These are phyloP conservation scores for Pan troglodytes DNA, from an alignment of 2,113 vertebrate genomes.

Conservation along the genomic window DNA sequence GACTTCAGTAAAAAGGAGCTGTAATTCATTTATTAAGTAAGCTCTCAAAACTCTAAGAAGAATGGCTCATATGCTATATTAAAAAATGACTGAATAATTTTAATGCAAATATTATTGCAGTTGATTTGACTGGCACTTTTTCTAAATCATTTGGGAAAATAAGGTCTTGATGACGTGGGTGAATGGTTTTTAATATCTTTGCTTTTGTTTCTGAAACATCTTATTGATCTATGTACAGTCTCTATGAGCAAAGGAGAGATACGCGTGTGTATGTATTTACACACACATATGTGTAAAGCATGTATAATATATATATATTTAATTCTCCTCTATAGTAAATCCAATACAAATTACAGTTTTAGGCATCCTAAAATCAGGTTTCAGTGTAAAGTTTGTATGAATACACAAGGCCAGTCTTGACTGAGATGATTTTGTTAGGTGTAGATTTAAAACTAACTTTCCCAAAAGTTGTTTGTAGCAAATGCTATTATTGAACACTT, in stretches of 20 bases:
- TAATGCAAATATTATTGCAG: background rate
- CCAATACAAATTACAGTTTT: background rate
- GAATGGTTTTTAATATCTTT: background rate
- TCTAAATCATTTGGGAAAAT: slow-evolving; percentile 16
- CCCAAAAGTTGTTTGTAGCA: background rate
- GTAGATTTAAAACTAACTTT: background rate
- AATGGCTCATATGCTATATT: background rate
- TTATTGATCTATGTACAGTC: background rate
- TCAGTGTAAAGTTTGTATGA: background rate
- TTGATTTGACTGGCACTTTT: background rate
- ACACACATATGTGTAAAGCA: background rate
- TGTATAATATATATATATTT: background rate
- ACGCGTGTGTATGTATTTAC: background rate
- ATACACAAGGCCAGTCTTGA: background rate
- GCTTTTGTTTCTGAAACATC: background rate
- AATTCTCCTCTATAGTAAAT: background rate
- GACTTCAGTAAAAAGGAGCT: slow-evolving; percentile 75
- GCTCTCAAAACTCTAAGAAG: background rate
- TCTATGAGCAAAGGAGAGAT: background rate
- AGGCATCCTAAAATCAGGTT: background rate
- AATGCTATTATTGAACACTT: background rate
- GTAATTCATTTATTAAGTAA: slow-evolving; percentile 70
- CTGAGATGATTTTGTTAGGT: background rate
- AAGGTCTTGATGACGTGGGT: background rate
- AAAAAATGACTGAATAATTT: background rate